These are phyloP conservation scores for Hyles euphorbiae DNA, from an alignment of 1,140 invertebrate species.

Conservation along the genomic window DNA sequence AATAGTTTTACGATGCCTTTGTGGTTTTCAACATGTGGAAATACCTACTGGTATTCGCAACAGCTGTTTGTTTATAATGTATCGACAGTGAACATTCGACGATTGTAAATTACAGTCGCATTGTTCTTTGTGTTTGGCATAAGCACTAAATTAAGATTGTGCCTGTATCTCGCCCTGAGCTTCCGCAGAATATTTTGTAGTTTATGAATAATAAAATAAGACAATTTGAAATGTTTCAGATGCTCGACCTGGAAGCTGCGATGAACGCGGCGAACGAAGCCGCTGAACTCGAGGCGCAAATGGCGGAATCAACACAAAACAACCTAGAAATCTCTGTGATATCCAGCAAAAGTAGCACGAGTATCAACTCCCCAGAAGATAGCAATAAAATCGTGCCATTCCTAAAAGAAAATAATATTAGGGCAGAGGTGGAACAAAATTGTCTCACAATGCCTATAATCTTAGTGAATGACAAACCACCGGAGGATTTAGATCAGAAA, in stretches of 20 bases:
- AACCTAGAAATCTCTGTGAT: conserved; percentile 44
- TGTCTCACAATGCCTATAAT: conserved; percentile 58
- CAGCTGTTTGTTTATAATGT: conserved; percentile 10
- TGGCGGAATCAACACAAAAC: conserved; percentile 36
- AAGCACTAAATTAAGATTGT: conserved; percentile 3
- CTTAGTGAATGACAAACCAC: conserved; percentile 55
- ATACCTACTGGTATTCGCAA: conserved; percentile 3
- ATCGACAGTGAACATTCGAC: conserved; percentile 4
- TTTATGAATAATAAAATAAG: conserved; percentile 6
- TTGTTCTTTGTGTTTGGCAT: conserved; percentile 13
- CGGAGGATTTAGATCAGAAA: conserved; percentile 56
- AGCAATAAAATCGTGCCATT: conserved; percentile 30
- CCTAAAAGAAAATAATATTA: conserved; percentile 28
- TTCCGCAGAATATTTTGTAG: conserved; percentile 6
- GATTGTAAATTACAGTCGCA: conserved; percentile 12
- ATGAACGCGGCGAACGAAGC: conserved; percentile 32
- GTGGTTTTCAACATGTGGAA: conserved; percentile 25
- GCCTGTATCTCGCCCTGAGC: not conserved
- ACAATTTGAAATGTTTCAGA: conserved; percentile 29
- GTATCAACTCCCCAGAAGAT: conserved; percentile 36
- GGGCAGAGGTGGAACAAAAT: conserved; percentile 28
- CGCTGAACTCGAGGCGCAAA: conserved; percentile 30
- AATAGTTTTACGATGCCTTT: conserved; percentile 36
- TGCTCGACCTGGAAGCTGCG: conserved; percentile 49
- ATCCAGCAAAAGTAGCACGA: conserved; percentile 40